Conservation (phyloP, 1,140 invertebrate species). For the Penaeus chinensis region DNA sequence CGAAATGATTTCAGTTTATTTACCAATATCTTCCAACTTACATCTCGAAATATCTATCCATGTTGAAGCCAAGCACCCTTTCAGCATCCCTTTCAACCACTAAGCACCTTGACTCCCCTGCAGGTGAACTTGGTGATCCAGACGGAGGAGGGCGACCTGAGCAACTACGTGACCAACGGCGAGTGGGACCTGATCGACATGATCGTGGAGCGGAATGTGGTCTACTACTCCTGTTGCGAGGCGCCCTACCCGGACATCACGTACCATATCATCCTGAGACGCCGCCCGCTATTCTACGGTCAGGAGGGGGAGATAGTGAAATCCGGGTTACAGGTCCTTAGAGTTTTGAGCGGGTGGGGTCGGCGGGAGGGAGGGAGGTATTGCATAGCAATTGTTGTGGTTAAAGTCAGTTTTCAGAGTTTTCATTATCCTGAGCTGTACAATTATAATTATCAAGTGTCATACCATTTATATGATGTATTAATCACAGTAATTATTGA, state of each 20-base stretch:
- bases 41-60: too few relatives aligned
- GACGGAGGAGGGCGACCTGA: slow-evolving; percentile 67
- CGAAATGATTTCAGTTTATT: too few relatives aligned
- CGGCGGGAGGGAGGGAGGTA: not conserved
- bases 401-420: too few relatives aligned
- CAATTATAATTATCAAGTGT: too few relatives aligned
- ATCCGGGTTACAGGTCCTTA: not conserved
- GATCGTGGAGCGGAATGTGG: slow-evolving; percentile 68
- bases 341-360: not conserved
- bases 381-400: not conserved
- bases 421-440: too few relatives aligned
- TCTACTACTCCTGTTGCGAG: slow-evolving; percentile 72
- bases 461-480: too few relatives aligned
- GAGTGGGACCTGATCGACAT: slow-evolving; percentile 74
- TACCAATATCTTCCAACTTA: too few relatives aligned
- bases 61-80: not conserved
- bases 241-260: slow-evolving; percentile 75
- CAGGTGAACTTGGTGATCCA: slow-evolving; percentile 67
- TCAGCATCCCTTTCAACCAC: not conserved
- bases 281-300: slow-evolving; percentile 74
- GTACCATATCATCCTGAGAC: slow-evolving; percentile 69
- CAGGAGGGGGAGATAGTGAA: not conserved
- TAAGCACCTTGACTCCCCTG: not conserved
- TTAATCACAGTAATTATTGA: too few relatives aligned
- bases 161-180: slow-evolving; percentile 72